Evolutionary conservation across 2,113 vertebrate genomes (phyloP), one percentile per base, ranked within the genome.

Genomic region (Bucco capensis): DNA sequence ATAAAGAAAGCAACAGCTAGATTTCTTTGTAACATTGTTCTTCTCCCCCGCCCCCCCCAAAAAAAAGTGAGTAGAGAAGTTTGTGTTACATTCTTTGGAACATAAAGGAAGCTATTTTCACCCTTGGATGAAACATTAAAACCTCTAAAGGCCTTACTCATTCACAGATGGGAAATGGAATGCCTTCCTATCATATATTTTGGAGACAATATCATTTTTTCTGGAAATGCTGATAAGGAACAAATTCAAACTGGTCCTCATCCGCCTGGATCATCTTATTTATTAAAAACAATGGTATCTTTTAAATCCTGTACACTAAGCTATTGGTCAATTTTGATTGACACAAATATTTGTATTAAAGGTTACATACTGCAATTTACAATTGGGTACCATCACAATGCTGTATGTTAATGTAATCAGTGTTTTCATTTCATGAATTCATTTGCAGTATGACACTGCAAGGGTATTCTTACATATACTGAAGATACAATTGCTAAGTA

Each of bases 391-490:
- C 92, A 96, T 95, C 93, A 97, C 90, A 96, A 94, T 95, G 95
- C 95, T 94, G 91, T 96, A 96, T 97, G 96, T 92, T 97, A 97
- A 97, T 97, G 96, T 82, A 96, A 96, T 96, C 96, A 97, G 95
- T 93, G 93, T 88, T 95, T 96, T 94, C 83, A 76, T 95, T 96
- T 95, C 90, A 87, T 95, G 69, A 96, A 96, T 96, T 96, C 94
- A 96, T 93, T 88, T 96, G 93, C 93, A 95, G 92, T 87, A 28
- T 93, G 93, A 95, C 93, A 96, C 94, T 94, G 90, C 91, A 96
- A 94, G 94, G 92, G 92, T 91, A 95, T 95, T 94, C 94, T 92
- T 90, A 92, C 74, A 91, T 71, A 92, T 70, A 96, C 7, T 71
- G 69, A 61, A 95, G 89, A 86, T 87, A 91, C 86, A 88, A 93